Conservation (phyloP, 2,113 vertebrate genomes). For the Pardalotus punctatus region DNA sequence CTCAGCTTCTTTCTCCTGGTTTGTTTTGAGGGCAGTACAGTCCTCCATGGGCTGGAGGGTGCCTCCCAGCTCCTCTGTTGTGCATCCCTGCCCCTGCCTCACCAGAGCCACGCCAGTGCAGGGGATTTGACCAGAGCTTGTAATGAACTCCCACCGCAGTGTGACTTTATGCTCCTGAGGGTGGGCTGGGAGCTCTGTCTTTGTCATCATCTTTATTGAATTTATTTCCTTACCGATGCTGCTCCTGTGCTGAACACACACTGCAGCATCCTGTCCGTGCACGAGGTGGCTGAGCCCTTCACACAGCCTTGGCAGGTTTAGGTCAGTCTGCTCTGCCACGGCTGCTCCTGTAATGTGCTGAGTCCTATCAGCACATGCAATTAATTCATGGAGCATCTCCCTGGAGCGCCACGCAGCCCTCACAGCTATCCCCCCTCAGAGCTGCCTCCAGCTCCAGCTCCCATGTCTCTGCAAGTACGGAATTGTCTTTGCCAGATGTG, state of each 20-base stretch:
- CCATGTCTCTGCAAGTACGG: fast-evolving
- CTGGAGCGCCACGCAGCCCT: fast-evolving
- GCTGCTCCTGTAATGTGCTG: not conserved
- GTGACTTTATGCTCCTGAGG: not conserved
- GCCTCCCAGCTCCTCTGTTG: not conserved
- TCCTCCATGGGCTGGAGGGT: not conserved
- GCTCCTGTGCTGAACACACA: not conserved
- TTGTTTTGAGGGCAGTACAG: not conserved
- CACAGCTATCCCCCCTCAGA: not conserved
- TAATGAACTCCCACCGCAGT: no score
- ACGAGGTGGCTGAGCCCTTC: fast-evolving
- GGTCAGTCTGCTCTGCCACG: not conserved
- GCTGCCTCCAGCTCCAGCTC: not conserved
- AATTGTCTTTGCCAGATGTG: not conserved
- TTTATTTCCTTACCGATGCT: not conserved
- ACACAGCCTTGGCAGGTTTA: not conserved
- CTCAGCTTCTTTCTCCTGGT: not conserved
- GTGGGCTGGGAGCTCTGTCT: not conserved
- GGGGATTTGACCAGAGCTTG: not conserved
- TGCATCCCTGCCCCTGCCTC: fast-evolving
- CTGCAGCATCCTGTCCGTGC: fast-evolving
- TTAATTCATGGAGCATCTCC: fast-evolving
- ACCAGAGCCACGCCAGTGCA: not conserved
- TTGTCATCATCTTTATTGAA: not conserved
- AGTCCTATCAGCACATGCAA: not conserved